These are phyloP conservation scores for Bostrychus sinensis DNA, from an alignment of 2,113 vertebrate species.

Conservation along the genomic window DNA sequence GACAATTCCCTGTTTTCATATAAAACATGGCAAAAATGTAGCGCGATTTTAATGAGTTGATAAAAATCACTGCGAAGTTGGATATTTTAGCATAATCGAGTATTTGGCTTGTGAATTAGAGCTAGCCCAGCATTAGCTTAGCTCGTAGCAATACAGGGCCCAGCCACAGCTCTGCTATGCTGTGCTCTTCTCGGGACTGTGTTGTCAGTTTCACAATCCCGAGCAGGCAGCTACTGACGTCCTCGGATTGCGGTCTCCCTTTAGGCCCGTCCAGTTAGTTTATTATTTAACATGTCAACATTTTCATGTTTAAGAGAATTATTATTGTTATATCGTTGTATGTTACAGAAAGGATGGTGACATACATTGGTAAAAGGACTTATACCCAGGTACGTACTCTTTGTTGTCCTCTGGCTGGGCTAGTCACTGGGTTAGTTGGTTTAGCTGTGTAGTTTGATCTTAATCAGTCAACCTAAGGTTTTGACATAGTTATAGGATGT, in stretches of 20 bases:
- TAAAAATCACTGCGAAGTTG: neutral
- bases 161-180: constrained; percentile 54
- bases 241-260: constrained; percentile 43
- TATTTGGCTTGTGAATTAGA: constrained; percentile 54
- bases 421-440: constrained; percentile 44
- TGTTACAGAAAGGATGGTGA: constrained; percentile 55
- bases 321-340: constrained; percentile 28
- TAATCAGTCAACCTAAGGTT: neutral
- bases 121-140: constrained; percentile 72
- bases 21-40: constrained; percentile 4
- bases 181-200: constrained; percentile 64
- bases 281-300: constrained; percentile 4
- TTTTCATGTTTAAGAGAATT: constrained; percentile 15
- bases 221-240: constrained; percentile 39
- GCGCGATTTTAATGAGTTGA: neutral
- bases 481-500: neutral
- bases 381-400: constrained; percentile 69
- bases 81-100: constrained; percentile 38
- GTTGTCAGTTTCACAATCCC: constrained; percentile 75
- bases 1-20: constrained; percentile 43
- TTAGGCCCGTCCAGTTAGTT: constrained; percentile 42
- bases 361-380: constrained; percentile 58
- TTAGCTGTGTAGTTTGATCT: constrained; percentile 27
- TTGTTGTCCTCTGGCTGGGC: constrained; percentile 69
- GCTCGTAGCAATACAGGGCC: constrained; percentile 67